Evolutionary conservation across 2,797 vertebrate species (phyloP).

Genomic region (Anguilla anguilla): DNA sequence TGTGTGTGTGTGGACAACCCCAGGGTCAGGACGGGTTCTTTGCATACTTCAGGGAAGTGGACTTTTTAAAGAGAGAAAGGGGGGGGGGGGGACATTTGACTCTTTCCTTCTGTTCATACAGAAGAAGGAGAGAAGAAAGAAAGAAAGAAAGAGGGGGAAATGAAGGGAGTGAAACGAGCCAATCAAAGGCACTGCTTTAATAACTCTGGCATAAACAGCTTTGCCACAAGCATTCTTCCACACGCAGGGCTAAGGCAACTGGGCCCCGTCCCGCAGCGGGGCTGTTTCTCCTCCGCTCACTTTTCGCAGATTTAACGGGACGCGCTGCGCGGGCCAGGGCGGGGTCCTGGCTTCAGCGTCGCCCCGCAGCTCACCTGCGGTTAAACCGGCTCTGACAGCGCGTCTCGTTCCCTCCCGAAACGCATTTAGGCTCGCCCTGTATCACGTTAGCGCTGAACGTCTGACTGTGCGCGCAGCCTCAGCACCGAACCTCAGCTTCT

Average conservation of each 20-base stretch:
- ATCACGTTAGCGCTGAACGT: not conserved
- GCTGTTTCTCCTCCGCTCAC: not conserved
- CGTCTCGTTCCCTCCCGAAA: not conserved
- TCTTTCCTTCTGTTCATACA: not conserved
- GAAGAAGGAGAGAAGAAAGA: not conserved
- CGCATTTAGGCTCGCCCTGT: not conserved
- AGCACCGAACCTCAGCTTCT: not conserved
- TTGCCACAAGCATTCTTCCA: not conserved
- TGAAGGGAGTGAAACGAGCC: not conserved
- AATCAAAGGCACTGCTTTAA: not conserved
- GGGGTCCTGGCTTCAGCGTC: not conserved
- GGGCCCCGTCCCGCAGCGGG: not conserved
- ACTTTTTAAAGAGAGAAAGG: not conserved
- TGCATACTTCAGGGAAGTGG: not conserved
- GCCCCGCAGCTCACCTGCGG: not conserved
- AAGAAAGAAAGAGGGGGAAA: not conserved
- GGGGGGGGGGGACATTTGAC: not conserved
- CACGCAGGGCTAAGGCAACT: not conserved
- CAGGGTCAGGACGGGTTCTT: not conserved
- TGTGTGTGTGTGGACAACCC: not conserved
- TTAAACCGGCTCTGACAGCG: not conserved
- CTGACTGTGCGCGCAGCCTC: not conserved
- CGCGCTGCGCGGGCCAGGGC: not conserved
- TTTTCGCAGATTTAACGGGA: not conserved
- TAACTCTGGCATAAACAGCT: not conserved